Percentiles rank a stretch among this genome's conserved stretches.
Evolutionary conservation across 2,888 invertebrate genomes (phyloP).

Genomic region (Dendrolimus pini): DNA sequence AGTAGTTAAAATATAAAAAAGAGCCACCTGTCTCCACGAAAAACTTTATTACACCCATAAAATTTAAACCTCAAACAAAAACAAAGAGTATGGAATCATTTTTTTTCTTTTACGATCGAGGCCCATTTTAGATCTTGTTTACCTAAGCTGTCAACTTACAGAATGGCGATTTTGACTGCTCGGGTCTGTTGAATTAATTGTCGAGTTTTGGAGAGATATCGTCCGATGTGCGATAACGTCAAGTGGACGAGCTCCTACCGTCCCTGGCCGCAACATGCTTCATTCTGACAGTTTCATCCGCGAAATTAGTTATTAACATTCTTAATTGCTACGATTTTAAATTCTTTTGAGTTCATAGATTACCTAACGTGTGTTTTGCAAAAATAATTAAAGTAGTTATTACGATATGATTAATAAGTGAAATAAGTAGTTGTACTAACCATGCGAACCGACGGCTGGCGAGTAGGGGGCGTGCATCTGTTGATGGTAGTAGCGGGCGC

Average conservation of each 20-base stretch:
- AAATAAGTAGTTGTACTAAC: constrained; percentile 34
- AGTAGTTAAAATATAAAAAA: constrained; percentile 70
- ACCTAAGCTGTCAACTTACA: constrained; percentile 74
- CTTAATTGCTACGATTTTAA: constrained; percentile 47
- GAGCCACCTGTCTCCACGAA: constrained; percentile 75
- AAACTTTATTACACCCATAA: constrained; percentile 74
- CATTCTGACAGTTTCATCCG: constrained; percentile 47
- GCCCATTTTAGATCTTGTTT: constrained; percentile 72
- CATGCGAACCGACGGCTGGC: constrained; percentile 71
- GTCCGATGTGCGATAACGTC: constrained; percentile 62
- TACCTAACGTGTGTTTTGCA: no score
- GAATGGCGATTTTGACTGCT: constrained; percentile 73
- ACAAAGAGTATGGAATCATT: constrained; percentile 55
- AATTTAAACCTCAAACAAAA: constrained; percentile 74
- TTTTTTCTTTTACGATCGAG: constrained; percentile 61
- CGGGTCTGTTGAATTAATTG: constrained; percentile 66
- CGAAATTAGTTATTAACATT: constrained; percentile 36
- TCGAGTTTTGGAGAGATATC: constrained; percentile 65
- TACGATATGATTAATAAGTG: no score
- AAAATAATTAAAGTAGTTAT: no score
- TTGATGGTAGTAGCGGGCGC: constrained; percentile 75
- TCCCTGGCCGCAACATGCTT: constrained; percentile 52
- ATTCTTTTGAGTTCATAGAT: constrained; percentile 16
- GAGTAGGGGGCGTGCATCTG: constrained; percentile 76
- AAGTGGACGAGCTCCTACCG: constrained; percentile 44